Conservation (phyloP, 2,113 vertebrate species). For the Emydura subglobosa region DNA sequence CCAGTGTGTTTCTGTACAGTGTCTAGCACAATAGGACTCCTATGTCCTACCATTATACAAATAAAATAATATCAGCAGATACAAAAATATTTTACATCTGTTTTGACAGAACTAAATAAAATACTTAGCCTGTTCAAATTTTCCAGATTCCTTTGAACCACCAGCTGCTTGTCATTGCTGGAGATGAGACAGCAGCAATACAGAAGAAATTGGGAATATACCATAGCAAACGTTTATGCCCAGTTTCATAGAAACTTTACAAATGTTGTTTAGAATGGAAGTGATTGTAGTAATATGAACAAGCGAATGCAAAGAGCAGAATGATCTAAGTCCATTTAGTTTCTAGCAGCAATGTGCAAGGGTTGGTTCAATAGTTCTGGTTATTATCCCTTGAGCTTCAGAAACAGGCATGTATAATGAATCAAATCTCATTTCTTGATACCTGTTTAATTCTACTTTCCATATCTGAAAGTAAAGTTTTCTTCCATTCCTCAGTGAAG, state of each 20-base stretch:
- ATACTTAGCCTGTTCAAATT: neutral
- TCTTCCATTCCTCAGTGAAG: conserved; percentile 81
- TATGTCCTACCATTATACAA: neutral
- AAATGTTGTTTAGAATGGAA: neutral
- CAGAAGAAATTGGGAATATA: rapidly evolving
- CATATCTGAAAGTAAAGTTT: conserved; percentile 81
- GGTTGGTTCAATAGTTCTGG: neutral
- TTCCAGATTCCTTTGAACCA: neutral
- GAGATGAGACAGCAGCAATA: neutral
- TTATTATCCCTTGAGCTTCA: neutral
- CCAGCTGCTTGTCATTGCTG: rapidly evolving
- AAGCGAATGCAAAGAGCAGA: neutral
- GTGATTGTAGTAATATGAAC: neutral
- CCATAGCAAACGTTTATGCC: rapidly evolving
- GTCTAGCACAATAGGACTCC: neutral
- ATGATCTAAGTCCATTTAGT: neutral
- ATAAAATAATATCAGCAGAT: neutral
- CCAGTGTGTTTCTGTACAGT: neutral
- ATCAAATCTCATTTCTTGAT: neutral
- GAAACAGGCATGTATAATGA: neutral
- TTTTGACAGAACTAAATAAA: neutral
- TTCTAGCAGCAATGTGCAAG: neutral
- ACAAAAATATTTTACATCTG: neutral
- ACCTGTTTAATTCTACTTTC: conserved; percentile 87
- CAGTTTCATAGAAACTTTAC: neutral